phyloP scores from a whole-genome alignment of 2,888 invertebrate species.

The Meteorus colon region DNA sequence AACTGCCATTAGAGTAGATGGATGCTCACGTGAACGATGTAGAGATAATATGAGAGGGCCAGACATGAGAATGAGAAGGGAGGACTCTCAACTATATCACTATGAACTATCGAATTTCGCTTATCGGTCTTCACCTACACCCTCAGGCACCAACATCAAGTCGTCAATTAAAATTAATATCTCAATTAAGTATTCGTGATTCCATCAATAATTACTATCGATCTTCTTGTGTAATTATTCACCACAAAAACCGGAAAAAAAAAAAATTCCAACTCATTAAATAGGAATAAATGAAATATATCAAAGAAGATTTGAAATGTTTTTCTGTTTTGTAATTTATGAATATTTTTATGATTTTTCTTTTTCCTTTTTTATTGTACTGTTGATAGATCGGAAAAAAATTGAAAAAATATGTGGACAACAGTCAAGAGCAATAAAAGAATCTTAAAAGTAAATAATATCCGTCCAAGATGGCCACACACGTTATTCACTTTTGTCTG shows the following conservation, averaged over 20 bases:
- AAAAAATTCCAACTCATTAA: no score
- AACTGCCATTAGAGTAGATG: background rate
- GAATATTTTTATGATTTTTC: no score
- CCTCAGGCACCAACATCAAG: background rate
- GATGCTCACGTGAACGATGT: slow-evolving; percentile 6
- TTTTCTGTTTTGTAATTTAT: no score
- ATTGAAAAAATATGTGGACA: no score
- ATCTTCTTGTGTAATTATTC: background rate
- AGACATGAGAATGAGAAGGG: background rate
- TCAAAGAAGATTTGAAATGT: no score
- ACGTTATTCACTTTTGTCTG: background rate
- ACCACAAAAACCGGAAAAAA: no score
- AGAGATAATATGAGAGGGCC: background rate
- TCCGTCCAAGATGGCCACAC: background rate
- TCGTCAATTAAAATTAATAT: slow-evolving; percentile 1
- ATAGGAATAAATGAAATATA: no score
- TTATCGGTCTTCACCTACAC: slow-evolving; percentile 7
- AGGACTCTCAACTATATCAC: slow-evolving; percentile 28
- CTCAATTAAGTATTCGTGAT: background rate
- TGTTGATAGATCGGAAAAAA: no score
- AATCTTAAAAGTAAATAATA: background rate
- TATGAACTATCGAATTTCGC: slow-evolving; percentile 43
- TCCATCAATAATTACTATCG: background rate
- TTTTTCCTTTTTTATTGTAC: no score
- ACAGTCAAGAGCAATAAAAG: no score